phyloP scores from a whole-genome alignment of 2,797 vertebrate species.

The Amniataba percoides region DNA sequence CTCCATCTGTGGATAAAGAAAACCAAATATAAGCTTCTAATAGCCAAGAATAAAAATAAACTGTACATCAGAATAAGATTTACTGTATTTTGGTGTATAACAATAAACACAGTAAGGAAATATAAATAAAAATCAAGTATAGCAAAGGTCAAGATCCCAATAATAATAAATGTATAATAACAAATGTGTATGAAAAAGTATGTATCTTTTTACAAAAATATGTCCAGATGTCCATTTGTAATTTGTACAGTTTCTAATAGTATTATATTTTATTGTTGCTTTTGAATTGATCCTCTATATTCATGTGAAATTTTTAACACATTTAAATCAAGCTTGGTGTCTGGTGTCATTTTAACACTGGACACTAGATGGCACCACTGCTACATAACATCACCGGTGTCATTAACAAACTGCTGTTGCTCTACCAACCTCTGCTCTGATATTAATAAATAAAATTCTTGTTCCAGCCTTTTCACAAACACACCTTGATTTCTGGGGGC shows the following conservation, averaged over 20 bases:
- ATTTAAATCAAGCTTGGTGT: not conserved
- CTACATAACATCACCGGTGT: not conserved
- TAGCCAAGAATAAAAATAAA: not conserved
- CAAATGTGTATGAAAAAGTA: not conserved
- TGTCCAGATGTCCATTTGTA: not conserved
- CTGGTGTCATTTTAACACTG: not conserved
- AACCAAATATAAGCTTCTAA: not conserved
- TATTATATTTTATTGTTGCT: not conserved
- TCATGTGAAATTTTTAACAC: not conserved
- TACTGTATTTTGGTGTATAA: no score
- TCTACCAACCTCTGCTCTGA: not conserved
- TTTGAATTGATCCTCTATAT: not conserved
- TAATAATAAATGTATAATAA: not conserved
- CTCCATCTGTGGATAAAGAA: conserved; percentile 86
- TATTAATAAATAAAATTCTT: not conserved
- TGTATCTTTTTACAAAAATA: not conserved
- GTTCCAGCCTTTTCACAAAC: not conserved
- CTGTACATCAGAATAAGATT: not conserved
- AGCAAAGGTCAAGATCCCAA: no score
- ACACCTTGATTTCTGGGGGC: conserved; percentile 92
- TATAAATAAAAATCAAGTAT: no score
- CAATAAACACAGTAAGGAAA: no score
- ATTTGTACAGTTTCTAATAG: no score
- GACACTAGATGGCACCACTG: conserved; percentile 61
- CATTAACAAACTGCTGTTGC: not conserved